A percentile compares a stretch with the other conserved stretches of the same genome.
phyloP scores from a whole-genome alignment of 2,797 vertebrate species.

The Lagorchestes hirsutus region DNA sequence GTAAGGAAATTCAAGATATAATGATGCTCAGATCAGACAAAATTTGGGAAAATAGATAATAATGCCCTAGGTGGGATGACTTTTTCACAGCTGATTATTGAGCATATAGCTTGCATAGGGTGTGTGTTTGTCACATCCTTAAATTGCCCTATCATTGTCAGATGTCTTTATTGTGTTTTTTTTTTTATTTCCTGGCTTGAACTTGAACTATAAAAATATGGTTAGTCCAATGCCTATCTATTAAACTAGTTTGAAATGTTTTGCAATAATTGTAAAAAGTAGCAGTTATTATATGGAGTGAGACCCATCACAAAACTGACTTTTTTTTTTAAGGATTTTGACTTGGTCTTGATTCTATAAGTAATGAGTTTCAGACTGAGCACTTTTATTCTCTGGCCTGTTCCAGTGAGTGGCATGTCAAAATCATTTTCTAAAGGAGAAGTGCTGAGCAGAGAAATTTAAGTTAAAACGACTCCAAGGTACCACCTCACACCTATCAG shows the following conservation, averaged over 20 bases:
- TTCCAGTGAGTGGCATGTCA: neutral
- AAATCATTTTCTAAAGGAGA: neutral
- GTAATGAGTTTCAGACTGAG: neutral
- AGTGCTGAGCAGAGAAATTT: neutral
- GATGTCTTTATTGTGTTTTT: neutral
- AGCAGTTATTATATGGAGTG: neutral
- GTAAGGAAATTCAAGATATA: neutral
- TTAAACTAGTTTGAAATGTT: neutral
- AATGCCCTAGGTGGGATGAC: neutral
- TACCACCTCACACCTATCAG: neutral
- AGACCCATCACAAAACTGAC: neutral
- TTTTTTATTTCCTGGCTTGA: neutral
- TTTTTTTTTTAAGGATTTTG: neutral
- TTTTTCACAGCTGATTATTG: neutral
- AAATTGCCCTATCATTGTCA: neutral
- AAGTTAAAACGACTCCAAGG: neutral
- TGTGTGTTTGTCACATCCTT: neutral
- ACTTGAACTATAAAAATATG: neutral
- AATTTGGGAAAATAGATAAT: neutral
- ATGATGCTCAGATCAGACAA: neutral
- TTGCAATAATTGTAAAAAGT: neutral
- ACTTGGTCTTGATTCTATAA: neutral
- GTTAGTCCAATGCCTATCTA: neutral
- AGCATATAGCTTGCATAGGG: neutral
- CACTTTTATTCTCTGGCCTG: neutral